phyloP scores from a whole-genome alignment of 2,113 vertebrate genomes.

The Pionites leucogaster region DNA sequence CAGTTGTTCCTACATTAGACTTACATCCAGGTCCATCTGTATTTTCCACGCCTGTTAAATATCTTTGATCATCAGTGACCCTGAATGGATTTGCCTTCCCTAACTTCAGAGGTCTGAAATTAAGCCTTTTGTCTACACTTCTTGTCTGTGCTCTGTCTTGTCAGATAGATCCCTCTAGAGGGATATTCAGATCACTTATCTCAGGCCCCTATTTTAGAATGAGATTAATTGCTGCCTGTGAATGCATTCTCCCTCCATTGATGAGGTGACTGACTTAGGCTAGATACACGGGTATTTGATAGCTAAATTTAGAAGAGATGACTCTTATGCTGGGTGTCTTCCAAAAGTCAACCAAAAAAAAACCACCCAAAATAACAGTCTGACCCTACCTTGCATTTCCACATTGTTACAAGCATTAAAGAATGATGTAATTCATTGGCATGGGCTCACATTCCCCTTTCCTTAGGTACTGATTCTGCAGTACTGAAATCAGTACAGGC shows the following conservation, averaged over 20 bases:
- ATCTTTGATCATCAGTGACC: neutral
- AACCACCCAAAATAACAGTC: neutral
- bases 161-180: neutral
- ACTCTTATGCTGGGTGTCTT: neutral
- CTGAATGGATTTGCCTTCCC: neutral
- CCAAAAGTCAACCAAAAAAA: neutral
- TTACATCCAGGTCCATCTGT: neutral
- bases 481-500: neutral
- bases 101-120: constrained; percentile 30
- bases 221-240: constrained; percentile 5
- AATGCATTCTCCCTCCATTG: neutral
- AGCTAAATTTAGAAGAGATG: neutral
- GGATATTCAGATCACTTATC: neutral
- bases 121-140: neutral
- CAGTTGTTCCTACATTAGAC: neutral
- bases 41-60: neutral
- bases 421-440: neutral
- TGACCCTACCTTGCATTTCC: neutral
- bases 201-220: neutral
- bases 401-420: neutral
- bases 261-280: neutral
- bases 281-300: neutral
- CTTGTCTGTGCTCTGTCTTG: neutral
- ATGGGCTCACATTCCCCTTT: neutral
- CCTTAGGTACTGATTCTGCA: neutral